A percentile compares a stretch with the other conserved stretches of the same genome.
These are phyloP conservation scores for Menura novaehollandiae DNA, from an alignment of 2,113 vertebrate species.

Conservation along the genomic window DNA sequence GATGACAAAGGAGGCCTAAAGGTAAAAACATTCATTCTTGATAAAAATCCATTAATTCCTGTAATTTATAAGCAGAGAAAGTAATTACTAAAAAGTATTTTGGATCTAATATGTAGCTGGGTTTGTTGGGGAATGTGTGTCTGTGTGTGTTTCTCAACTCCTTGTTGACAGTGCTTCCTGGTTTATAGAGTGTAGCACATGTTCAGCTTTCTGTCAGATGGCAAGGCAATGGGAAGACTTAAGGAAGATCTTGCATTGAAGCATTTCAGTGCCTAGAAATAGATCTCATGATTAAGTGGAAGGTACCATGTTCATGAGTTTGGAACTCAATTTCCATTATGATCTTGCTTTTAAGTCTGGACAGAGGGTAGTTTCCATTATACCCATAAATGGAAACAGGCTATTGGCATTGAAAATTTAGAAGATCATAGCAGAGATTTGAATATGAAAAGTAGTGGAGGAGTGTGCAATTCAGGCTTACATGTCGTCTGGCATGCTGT, in stretches of 20 bases:
- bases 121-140: background rate
- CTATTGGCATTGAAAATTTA: background rate
- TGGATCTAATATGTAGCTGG: background rate
- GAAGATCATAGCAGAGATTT: background rate
- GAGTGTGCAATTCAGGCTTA: background rate
- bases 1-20: constrained; percentile 93
- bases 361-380: background rate
- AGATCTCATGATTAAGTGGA: background rate
- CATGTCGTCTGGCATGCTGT: background rate
- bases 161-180: background rate
- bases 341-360: background rate
- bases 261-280: background rate
- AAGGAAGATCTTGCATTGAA: background rate
- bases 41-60: background rate
- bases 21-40: constrained; percentile 69
- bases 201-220: background rate
- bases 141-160: background rate
- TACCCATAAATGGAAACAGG: background rate
- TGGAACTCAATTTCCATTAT: background rate
- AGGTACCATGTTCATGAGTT: background rate
- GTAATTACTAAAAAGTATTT: background rate
- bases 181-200: fast-evolving
- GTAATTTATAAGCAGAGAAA: background rate
- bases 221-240: background rate
- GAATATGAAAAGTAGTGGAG: background rate